Evolutionary conservation across 2,888 invertebrate genomes (phyloP).

Genomic region (Onchidella celtica): DNA sequence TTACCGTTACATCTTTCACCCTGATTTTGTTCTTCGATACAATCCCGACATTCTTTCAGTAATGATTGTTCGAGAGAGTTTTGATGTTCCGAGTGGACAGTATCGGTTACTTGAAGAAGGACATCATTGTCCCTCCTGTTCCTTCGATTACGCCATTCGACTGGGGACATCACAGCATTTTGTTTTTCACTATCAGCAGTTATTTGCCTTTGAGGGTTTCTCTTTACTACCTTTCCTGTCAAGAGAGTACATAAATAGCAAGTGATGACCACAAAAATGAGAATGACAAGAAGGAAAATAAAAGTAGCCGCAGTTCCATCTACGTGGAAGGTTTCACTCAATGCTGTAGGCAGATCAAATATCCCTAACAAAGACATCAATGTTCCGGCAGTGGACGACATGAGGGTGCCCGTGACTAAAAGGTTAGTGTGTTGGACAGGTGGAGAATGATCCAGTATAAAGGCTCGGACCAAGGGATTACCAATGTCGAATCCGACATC

Average conservation of each 20-base stretch:
- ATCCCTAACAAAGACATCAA: constrained; percentile 9
- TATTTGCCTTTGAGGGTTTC: background rate
- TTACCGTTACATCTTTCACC: background rate
- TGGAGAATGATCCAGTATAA: constrained; percentile 22
- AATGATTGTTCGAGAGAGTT: background rate
- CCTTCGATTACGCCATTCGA: too few relatives aligned
- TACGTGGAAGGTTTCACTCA: constrained; percentile 19
- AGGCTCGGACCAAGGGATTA: constrained; percentile 21
- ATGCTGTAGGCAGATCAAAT: constrained; percentile 24
- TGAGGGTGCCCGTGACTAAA: constrained; percentile 7
- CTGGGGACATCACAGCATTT: background rate
- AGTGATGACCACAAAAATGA: background rate
- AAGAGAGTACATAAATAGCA: background rate
- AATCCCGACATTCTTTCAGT: too few relatives aligned
- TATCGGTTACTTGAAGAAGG: background rate
- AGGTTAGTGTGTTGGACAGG: constrained; percentile 28
- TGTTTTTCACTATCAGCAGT: background rate
- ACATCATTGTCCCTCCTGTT: background rate
- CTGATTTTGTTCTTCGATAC: too few relatives aligned
- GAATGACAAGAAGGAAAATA: constrained; percentile 27
- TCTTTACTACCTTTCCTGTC: background rate
- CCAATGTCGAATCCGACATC: constrained; percentile 45
- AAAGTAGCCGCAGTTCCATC: constrained; percentile 38
- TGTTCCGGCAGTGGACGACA: constrained; percentile 32
- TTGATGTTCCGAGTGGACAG: background rate